Evolutionary conservation across 2,113 vertebrate genomes (phyloP).

Genomic region (Pimephales promelas): DNA sequence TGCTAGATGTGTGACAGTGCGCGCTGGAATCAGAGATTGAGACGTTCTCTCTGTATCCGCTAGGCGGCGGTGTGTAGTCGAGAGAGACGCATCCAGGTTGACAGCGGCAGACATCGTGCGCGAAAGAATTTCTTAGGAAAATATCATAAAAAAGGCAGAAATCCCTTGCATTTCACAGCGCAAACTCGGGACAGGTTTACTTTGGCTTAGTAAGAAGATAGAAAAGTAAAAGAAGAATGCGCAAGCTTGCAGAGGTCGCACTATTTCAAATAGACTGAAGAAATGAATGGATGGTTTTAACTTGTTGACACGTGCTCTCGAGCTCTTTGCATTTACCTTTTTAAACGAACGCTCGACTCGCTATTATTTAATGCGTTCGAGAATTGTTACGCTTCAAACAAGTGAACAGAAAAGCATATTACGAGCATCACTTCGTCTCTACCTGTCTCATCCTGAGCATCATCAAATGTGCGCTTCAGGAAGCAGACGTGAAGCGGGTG

Average conservation of each 20-base stretch:
- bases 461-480: neutral
- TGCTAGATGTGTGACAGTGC: neutral
- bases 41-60: constrained; percentile 18
- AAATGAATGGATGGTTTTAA: neutral
- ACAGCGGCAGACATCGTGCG: neutral
- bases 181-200: neutral
- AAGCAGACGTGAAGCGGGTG: neutral
- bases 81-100: constrained; percentile 30
- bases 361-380: neutral
- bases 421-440: constrained; percentile 4
- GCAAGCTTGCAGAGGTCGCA: neutral
- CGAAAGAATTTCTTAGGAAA: constrained; percentile 28
- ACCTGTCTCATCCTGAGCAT: constrained; percentile 5
- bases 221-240: neutral
- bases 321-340: neutral
- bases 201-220: neutral
- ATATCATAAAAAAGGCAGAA: constrained; percentile 20
- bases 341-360: neutral
- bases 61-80: constrained; percentile 55
- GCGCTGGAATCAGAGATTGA: neutral
- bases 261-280: neutral
- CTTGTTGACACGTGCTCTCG: neutral
- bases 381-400: neutral
- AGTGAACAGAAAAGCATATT: neutral
- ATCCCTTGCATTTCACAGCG: neutral